Base-by-base conservation (phyloP, 2,888 invertebrate genomes). In the Cataglyphis altisquamis region DNA sequence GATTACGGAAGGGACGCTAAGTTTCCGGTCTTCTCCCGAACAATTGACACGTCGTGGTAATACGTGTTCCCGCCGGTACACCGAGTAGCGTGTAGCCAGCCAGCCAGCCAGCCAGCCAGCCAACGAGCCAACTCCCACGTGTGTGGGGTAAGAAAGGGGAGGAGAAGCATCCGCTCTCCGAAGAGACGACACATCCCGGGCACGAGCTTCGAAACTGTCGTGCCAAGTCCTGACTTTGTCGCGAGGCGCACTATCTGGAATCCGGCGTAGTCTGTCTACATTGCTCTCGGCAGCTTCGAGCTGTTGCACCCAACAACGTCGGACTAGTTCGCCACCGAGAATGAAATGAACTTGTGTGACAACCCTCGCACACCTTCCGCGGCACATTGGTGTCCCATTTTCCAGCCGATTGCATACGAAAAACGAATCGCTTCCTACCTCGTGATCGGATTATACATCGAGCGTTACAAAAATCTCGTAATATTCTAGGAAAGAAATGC, bases 1-100 rank as follows among this genome's bases (percentile, higher is more conserved):
- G 91, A 89, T 88, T 86, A 87, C 87, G 86, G 68, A 84, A 82
- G 84, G 84, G 82, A 82, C 84, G 82, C 82, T 85, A 89, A 92
- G 91, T 90, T 88, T 88, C 88, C 83, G 88, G 87, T 91, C 86
- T 92, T 91, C 87, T n/a, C 82, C 87, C 60, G 84, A 91, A 91
- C 93, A 92, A 92, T 92, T 90, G 88, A 90, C 90, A 91, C 91
- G 87, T 81, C 87, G 86, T 82, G 84, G 89, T 90, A 89, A 89
- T 89, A 91, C 90, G 86, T 85, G 87, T 81, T 85, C 84, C 83
- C 70, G 39, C 67, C 55, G 48, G 80, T 70, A 52, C 48, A 45
- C 45, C 41, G 39, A 60, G 45, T 70, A n/a, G 8, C n/a, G 8
- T n/a, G n/a, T n/a, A 52, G 8, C 25, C 4, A 32, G 25, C 25